Evolutionary conservation across 2,113 vertebrate species (phyloP), one percentile per base, ranked within the genome.

Genomic region (Casuarius casuarius): DNA sequence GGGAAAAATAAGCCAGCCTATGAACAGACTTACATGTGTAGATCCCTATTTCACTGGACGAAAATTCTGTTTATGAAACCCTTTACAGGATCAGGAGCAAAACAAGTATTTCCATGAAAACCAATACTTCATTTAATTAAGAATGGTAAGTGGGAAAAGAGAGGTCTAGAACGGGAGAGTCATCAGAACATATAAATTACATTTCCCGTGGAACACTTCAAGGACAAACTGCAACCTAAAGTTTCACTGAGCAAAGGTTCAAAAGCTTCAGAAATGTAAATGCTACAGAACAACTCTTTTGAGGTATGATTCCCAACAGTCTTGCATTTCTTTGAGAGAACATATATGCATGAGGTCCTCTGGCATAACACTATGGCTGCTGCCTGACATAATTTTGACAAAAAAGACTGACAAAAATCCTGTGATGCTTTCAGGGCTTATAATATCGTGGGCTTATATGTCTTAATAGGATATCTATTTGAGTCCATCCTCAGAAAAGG

Each of bases 261-360:
- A 87, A 89, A 72, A 49, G 42, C 48, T 78, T 91, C 51, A 82
- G 59, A 95, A 92, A 89, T 76, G 66, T 81, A 91, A 94, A 94
- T 91, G 48, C 66, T 87, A 71, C 40, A 76, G 44, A 96, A 76
- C n/a, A 68, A 38, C 31, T 84, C 73, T 70, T 95, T 56, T 82
- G 51, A 94, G 87, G 82, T 79, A 68, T 5, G 29, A 92, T 67
- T 79, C 56, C 62, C 59, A 80, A 48, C 0, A 73, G 74, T 75
- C 46, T 2, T 73, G 33, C 42, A 42, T 67, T 65, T 70, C 66
- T 92, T 58, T 44, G 46, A 82, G 26, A 80, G 9, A 81, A 59
- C 2, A 6, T 58, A 40, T 49, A 74, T 12, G 18, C 1, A 0
- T 44, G 23, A 79, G 28, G 19, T 51, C 61, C 38, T 84, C 49